These are phyloP conservation scores for Tolmerus cingulatus DNA, from an alignment of 2,888 invertebrate genomes.

Conservation along the genomic window DNA sequence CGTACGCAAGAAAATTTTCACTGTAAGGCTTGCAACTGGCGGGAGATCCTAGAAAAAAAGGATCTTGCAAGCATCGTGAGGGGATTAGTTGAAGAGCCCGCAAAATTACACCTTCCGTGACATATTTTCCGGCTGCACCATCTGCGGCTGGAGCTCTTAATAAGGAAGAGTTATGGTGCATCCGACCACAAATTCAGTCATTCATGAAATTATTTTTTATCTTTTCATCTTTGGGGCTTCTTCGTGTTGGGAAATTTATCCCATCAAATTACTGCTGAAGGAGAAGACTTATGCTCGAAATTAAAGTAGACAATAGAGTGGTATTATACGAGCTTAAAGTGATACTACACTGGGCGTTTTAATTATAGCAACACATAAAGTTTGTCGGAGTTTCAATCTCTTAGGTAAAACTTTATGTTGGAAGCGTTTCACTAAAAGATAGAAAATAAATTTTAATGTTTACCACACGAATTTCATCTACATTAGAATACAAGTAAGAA, in stretches of 20 bases:
- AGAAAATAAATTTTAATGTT: no score
- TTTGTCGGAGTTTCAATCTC: no score
- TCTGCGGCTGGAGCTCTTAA: conserved; percentile 45
- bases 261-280: not conserved
- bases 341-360: not conserved
- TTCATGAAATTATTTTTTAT: conserved; percentile 1
- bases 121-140: conserved; percentile 41
- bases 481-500: no score
- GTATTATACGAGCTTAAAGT: not conserved
- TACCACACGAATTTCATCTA: no score
- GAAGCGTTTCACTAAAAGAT: no score
- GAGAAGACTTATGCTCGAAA: not conserved
- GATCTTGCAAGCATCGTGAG: not conserved
- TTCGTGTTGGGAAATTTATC: not conserved
- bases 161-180: conserved; percentile 37
- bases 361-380: no score
- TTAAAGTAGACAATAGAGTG: not conserved
- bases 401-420: no score
- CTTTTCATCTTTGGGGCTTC: not conserved
- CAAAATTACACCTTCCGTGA: conserved; percentile 42
- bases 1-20: not conserved
- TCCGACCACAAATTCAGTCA: not conserved
- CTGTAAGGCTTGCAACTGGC: not conserved
- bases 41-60: not conserved
- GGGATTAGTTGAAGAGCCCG: conserved; percentile 43